Evolutionary conservation across 2,888 invertebrate genomes (phyloP), one percentile per base, ranked within the genome.

Genomic region (Ornithoptera priamus): DNA sequence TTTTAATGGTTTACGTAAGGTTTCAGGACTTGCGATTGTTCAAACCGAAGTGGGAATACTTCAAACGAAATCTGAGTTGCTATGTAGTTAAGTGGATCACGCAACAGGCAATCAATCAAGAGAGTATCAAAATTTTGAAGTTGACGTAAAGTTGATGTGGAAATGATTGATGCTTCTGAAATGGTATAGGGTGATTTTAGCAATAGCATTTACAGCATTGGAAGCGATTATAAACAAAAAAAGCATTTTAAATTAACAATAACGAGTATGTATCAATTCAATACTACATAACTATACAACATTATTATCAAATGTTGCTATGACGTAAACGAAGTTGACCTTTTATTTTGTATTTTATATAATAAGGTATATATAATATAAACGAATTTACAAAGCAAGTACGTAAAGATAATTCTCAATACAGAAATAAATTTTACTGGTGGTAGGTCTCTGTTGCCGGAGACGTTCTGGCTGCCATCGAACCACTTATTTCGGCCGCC

Each of bases 61-160:
- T 64, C 63, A 57, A 53, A 62, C 57, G 30, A 60, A 68, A 59
- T 56, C 46, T 58, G 66, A 53, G 53, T 53, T 18, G n/a, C n/a
- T 20, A 22, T 22, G 56, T 68, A 53, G 17, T 72, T 69, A 66
- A 72, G 63, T 59, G 56, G 70, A 65, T 72, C 53, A 71, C 62
- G 67, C 80, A 80, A 80, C 78, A 78, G 81, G 81, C 79, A 83
- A 89, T 92, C 90, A 84, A 92, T 92, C 91, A 91, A 81, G 75
- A 73, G 78, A 80, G 81, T 87, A 91, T 90, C 90, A 89, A 90
- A 91, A 88, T 89, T 53, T 90, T 87, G 86, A 89, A 88, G 89
- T 87, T 87, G 90, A 91, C 90, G 87, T 81, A 86, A 87, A 90
- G 88, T 91, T 87, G 89, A 91, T 88, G 88, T 87, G 88, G 86